Percentiles rank a stretch among this genome's conserved stretches.
Evolutionary conservation across 1,140 invertebrate genomes (phyloP).

Genomic region (Eriocheir sinensis): DNA sequence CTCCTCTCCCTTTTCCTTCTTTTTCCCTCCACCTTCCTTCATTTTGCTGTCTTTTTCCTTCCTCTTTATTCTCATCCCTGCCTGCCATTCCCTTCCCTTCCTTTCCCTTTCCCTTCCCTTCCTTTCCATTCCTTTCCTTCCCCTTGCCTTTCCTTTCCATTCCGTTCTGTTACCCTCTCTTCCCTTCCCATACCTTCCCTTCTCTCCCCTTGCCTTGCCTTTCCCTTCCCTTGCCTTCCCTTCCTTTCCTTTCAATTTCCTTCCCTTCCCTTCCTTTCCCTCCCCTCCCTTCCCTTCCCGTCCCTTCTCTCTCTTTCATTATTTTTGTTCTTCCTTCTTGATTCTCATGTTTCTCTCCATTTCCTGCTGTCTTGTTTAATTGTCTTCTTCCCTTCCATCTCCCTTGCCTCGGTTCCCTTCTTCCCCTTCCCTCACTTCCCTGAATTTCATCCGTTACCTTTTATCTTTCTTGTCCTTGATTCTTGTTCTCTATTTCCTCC

Average conservation of each 20-base stretch:
- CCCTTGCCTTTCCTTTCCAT: neutral
- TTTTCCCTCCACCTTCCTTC: too few relatives aligned
- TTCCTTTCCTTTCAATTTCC: neutral
- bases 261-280: too few relatives aligned
- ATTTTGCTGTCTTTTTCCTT: too few relatives aligned
- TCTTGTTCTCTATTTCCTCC: neutral
- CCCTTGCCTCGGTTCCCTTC: neutral
- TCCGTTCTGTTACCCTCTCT: neutral
- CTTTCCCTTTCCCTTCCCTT: neutral
- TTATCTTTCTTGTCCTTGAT: neutral
- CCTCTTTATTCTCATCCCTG: neutral
- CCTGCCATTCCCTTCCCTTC: neutral
- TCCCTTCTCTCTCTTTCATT: too few relatives aligned
- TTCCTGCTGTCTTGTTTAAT: too few relatives aligned
- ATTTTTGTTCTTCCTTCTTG: too few relatives aligned
- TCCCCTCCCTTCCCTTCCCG: too few relatives aligned
- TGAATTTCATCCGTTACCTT: neutral
- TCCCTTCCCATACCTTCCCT: neutral
- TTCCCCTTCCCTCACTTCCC: constrained; percentile 16
- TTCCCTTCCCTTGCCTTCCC: neutral
- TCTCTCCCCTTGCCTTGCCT: neutral
- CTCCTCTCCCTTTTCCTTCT: too few relatives aligned
- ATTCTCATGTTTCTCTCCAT: too few relatives aligned
- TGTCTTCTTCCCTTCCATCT: neutral
- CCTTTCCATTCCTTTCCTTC: neutral